Conservation (phyloP, 2,113 vertebrate genomes). For the Periophthalmodon schlosseri region DNA sequence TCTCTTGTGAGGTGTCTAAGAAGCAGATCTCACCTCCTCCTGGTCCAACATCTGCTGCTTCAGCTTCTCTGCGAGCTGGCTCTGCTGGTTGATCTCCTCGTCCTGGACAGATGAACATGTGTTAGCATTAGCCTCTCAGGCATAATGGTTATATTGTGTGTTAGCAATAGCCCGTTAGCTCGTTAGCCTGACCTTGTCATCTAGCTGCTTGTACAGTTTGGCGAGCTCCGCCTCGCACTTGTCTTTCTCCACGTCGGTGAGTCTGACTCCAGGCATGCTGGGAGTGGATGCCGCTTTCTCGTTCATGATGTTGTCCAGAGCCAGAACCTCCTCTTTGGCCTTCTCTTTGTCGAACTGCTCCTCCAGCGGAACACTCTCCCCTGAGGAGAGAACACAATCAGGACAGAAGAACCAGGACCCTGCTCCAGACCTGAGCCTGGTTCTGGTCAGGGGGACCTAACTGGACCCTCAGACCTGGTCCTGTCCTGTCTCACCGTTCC, state of each 20-base stretch:
- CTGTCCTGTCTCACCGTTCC: slow-evolving; percentile 81
- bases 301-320: slow-evolving; percentile 86
- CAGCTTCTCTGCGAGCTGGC: slow-evolving; percentile 92
- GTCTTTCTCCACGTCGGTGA: slow-evolving; percentile 91
- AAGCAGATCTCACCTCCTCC: slow-evolving; percentile 83
- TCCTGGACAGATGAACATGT: slow-evolving; percentile 73
- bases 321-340: slow-evolving; percentile 87
- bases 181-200: slow-evolving; percentile 84
- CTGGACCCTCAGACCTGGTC: no score
- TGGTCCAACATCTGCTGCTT: slow-evolving; percentile 97
- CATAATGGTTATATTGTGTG: no score
- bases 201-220: slow-evolving; percentile 93
- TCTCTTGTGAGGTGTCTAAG: background rate
- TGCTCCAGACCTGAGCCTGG: no score
- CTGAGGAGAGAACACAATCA: slow-evolving; percentile 59
- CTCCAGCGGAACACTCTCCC: slow-evolving; percentile 90
- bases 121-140: slow-evolving; percentile 2
- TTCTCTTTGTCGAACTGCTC: slow-evolving; percentile 98
- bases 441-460: no score
- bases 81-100: slow-evolving; percentile 97
- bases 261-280: slow-evolving; percentile 84
- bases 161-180: no score
- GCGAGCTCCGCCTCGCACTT: slow-evolving; percentile 93
- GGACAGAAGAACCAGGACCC: background rate
- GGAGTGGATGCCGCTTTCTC: slow-evolving; percentile 88